Base-by-base conservation (phyloP, 2,888 invertebrate genomes). In the Tinea trinotella region DNA sequence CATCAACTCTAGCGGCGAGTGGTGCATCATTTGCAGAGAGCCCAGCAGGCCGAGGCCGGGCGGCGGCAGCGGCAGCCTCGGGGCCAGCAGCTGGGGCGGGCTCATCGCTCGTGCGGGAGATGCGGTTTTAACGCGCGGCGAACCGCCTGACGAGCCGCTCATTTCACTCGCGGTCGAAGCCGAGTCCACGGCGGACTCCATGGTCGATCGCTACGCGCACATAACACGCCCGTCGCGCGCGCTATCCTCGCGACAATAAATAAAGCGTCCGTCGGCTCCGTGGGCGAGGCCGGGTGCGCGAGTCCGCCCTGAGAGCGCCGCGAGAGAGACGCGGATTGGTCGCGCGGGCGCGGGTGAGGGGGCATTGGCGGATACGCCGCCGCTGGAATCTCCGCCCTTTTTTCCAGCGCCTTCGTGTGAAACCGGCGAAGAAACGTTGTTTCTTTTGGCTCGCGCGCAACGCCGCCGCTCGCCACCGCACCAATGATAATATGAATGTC, bases 1-100 rank as follows among this genome's bases (percentile, higher is more conserved):
- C 62, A 94, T 94, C 91, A 95, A 93, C 71, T 95, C 88, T 67
- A 94, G 93, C 63, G 95, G 86, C 59, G 94, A 94, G 71, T 93
- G 93, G 76, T 93, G 93, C 79, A 92, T 93, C 83, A 91, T 92
- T 68, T 92, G 90, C 70, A 95, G 82, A 56, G 94, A 93, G 68
- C 94, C 94, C 66, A 95, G 88, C 65, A 95, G 88, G 34, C 95
- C 94, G 61, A 95, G 87, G 30, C 94, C 93, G 55, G 94, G 94
- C 57, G 94, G 94, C 68, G 94, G 93, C 74, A 95, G 84, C 56
- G 94, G 93, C 75, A 94, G 90, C 67, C 95, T 83, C 62, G 93
- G 94, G 58, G 93, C 92, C 88, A 92, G 88, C 64, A 92, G 90
- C 63, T 90, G 90, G 66, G 84, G 81, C 61, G 85, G 83, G 34